Base-by-base conservation (phyloP, 1,140 invertebrate genomes). In the Centruroides vittatus region DNA sequence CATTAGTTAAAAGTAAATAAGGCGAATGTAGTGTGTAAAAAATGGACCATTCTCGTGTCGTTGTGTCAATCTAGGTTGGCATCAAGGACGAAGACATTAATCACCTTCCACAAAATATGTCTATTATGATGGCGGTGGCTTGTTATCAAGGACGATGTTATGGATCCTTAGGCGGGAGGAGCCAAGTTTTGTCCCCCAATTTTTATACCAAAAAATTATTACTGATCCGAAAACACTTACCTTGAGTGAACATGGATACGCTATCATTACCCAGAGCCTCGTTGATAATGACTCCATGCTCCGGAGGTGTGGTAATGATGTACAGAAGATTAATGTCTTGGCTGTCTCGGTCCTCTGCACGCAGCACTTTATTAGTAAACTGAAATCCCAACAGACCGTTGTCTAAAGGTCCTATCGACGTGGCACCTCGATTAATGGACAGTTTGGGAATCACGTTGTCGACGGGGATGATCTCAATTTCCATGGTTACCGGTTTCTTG, bases 221-320 rank as follows among this genome's bases (percentile, higher is more conserved):
- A 41, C 8, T 8, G 41, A 41, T 6, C 5, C 5, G 3, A 41
- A 41, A 59, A 57, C 6, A 57, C 69, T 66, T 71, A 76, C 74
- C 74, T 72, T 76, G 74, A 7, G 72, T 74, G 70, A 74, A 76
- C 55, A 68, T 68, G 10, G 54, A 65, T 55, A 73, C 69, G 53
- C 58, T 68, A 13, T 62, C 54, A 54, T 70, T 70, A 5, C 68
- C 68, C 11, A 61, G 57, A 9, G 59, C 64, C 0, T 65, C 55
- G 62, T 73, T 69, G 52, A 71, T 66, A 34, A 76, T 62, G 59
- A 70, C 69, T 35, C 75, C 75, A 65, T 70, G 65, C n/a, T 69
- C 65, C 1, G 75, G 74, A 7, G 55, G 57, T 7, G 62, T 59
- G 7, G 70, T 73, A 47, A 77, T 59, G 11, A 64, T 61, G 61